Conservation (phyloP, 2,888 invertebrate species). For the Therioaphis trifolii region DNA sequence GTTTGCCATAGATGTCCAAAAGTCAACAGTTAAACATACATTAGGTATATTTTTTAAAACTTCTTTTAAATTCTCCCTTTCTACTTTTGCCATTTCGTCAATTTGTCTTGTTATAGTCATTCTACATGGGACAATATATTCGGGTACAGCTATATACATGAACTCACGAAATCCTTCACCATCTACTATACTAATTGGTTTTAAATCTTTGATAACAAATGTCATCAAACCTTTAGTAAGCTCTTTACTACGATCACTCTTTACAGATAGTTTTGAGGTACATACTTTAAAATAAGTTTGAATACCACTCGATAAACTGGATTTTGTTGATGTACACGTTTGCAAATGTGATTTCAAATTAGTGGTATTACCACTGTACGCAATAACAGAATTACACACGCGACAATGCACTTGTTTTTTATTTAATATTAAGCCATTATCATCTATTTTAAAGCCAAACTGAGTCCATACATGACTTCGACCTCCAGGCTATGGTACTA, state of each 20-base stretch:
- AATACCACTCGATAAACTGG: slow-evolving; percentile 6
- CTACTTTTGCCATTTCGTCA: slow-evolving; percentile 16
- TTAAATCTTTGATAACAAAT: slow-evolving; percentile 65
- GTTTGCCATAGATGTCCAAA: slow-evolving; percentile 27
- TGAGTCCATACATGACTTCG: neutral
- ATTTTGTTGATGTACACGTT: neutral
- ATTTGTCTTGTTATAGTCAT: slow-evolving; percentile 63
- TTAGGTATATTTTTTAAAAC: slow-evolving; percentile 2
- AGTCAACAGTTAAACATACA: slow-evolving; percentile 26
- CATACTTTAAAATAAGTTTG: slow-evolving; percentile 11
- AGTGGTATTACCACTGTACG: neutral
- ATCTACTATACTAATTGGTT: slow-evolving; percentile 67
- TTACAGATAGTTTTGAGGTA: slow-evolving; percentile 10
- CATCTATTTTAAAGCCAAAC: neutral
- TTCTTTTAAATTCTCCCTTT: slow-evolving; percentile 13
- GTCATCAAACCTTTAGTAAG: slow-evolving; percentile 3
- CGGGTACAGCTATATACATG: slow-evolving; percentile 66
- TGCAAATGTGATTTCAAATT: slow-evolving; percentile 10
- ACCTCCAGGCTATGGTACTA: neutral
- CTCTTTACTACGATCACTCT: neutral
- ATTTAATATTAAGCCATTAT: neutral
- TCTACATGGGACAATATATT: no score
- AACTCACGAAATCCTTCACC: slow-evolving; percentile 67
- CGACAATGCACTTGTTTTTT: slow-evolving; percentile 10
- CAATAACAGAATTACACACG: no score